Base-by-base conservation (phyloP, 2,797 vertebrate species). In the Macroramphosus scolopax region DNA sequence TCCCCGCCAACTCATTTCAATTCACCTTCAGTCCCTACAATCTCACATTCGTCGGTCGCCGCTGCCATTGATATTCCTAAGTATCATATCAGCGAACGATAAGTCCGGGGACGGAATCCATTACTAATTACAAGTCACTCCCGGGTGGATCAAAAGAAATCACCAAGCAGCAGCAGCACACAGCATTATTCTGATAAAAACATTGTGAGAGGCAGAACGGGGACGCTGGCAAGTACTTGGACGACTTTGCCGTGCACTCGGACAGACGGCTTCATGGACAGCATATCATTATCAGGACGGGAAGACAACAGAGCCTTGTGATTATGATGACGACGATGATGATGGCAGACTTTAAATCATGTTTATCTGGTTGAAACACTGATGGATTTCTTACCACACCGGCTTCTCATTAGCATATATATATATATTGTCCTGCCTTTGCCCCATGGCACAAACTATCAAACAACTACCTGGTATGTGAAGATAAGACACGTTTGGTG, bases 131-230 rank as follows among this genome's bases (percentile, higher is more conserved):
- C 64, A 58, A 73, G 54, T 42, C 80, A 85, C 84, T 87, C 76
- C 42, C 41, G 65, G 82, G 81, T 87, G 86, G 85, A 87, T 90
- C 87, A 88, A 77, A 86, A 84, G 75, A 83, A 84, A 79, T 83
- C 77, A 63, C 70, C 68, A 73, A 76, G 80, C 76, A 74, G 77
- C 76, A 74, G 77, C 75, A 72, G 78, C 80, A 71, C 68, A 72
- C 69, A 67, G 48, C 70, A 87, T 89, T 87, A 87, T 87, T 86
- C 82, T 84, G 87, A 88, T 89, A 79, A 79, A 59, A 72, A 38
- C 74, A 83, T 88, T 88, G 85, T 65, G 72, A 71, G 68, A 71
- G 64, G 63, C 63, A 65, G 77, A 64, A 71, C 31, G 34, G 58
- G 67, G 63, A n/a, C 17, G 61, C 57, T 38, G 46, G 73, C 49